phyloP scores from a whole-genome alignment of 2,113 vertebrate genomes.

The Phalacrocorax aristotelis region DNA sequence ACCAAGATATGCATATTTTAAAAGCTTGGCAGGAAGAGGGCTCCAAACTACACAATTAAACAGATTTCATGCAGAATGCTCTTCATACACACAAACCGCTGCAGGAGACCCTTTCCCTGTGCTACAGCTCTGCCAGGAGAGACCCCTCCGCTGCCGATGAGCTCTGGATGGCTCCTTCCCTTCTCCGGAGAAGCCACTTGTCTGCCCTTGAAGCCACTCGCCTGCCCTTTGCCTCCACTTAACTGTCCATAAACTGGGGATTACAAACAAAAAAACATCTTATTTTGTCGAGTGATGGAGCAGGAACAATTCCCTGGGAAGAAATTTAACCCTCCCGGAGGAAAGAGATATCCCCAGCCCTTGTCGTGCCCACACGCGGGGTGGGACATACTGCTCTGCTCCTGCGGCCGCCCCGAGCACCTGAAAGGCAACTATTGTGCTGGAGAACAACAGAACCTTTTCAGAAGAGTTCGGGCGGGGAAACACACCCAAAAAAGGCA shows the following conservation, averaged over 20 bases:
- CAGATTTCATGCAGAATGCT: background rate
- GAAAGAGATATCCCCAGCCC: background rate
- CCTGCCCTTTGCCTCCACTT: background rate
- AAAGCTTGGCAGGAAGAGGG: constrained; percentile 67
- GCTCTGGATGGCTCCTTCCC: background rate
- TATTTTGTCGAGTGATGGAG: background rate
- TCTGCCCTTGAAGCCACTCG: background rate
- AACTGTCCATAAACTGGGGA: background rate
- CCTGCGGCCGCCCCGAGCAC: background rate
- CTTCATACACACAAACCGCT: accelerated
- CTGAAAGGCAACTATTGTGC: constrained; percentile 3
- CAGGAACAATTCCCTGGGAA: background rate
- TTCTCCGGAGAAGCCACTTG: background rate
- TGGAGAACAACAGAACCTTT: background rate
- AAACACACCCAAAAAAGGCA: background rate
- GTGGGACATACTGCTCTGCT: background rate
- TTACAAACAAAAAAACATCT: background rate
- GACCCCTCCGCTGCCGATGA: accelerated
- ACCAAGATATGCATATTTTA: constrained; percentile 19
- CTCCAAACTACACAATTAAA: constrained; percentile 62
- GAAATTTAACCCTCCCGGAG: constrained; percentile 18
- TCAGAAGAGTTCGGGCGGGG: background rate
- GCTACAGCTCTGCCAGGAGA: background rate
- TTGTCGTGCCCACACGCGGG: background rate
- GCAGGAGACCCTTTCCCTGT: background rate